Base-by-base conservation (phyloP, 2,797 vertebrate genomes). In the Calcarius lapponicus region DNA sequence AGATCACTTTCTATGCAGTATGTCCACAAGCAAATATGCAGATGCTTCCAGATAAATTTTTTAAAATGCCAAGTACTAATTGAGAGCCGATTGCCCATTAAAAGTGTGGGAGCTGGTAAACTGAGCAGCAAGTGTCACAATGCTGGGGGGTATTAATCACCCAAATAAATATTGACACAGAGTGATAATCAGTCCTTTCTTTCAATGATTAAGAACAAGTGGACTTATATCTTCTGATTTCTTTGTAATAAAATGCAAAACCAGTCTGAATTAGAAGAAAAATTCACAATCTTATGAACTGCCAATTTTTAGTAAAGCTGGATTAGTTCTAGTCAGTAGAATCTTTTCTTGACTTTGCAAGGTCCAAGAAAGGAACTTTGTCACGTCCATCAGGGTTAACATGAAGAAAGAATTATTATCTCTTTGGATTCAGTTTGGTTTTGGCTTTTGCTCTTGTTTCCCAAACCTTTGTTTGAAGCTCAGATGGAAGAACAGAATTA, bases 401-500 rank as follows among this genome's bases (percentile, higher is more conserved):
- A 58, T 51, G 76, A 94, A 90, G 85, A 88, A 92, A 91, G 64
- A 90, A 73, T 78, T 62, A 90, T 93, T 95, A 61, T 78, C 43
- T 74, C 64, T 93, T 91, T 93, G 26, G 61, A 80, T 43, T 53
- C 28, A 17, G 17, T 64, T 38, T 86, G 26, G 2, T 61, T 91
- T 76, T 93, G 51, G 31, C 50, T 95, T 92, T 94, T 29, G 4
- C 40, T 81, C 72, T 54, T 78, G n/a, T 87, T 94, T 93, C 65
- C 53, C 54, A 83, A 92, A 53, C 21, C 48, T 95, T 95, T 91
- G 47, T 93, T 85, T 85, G 78, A 92, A 92, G 61, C 48, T 96
- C n/a, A 90, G 26, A 88, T 88, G 85, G 79, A 86, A 80, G 45
- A 89, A 80, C 17, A 88, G 61, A 97, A 94, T 91, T 90, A 82